Evolutionary conservation across 2,113 vertebrate species (phyloP).

Genomic region (Pantherophis guttatus): DNA sequence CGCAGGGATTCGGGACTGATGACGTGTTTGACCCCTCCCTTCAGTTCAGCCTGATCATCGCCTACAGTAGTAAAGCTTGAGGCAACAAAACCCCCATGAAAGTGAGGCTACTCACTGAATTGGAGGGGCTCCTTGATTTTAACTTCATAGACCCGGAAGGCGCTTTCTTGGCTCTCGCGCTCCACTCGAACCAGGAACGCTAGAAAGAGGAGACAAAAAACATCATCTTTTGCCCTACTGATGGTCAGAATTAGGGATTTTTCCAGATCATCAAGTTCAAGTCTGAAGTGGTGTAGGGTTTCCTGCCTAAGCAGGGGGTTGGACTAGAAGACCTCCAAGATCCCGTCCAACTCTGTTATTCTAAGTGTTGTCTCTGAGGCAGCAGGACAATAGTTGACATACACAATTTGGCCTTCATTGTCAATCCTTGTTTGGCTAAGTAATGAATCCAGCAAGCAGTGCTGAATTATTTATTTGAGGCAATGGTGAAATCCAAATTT

Average conservation of each 20-base stretch:
- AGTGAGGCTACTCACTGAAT: conserved; percentile 13
- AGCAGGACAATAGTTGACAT: neutral
- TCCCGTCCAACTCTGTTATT: too few species aligned
- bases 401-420: neutral
- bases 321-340: too few species aligned
- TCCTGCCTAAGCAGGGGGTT: too few species aligned
- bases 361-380: neutral
- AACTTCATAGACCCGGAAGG: conserved; percentile 14
- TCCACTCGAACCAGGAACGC: neutral
- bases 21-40: neutral
- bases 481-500: too few species aligned
- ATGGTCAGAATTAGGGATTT: neutral
- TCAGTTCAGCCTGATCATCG: neutral
- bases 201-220: neutral
- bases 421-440: neutral
- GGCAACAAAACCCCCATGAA: neutral
- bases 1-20: neutral
- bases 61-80: neutral
- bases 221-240: neutral
- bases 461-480: neutral
- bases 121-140: neutral
- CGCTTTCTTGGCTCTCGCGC: conserved; percentile 17
- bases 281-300: too few species aligned
- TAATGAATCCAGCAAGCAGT: neutral
- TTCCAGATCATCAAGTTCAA: neutral